Base-by-base conservation (phyloP, 2,797 vertebrate species). In the Protosalanx chinensis region DNA sequence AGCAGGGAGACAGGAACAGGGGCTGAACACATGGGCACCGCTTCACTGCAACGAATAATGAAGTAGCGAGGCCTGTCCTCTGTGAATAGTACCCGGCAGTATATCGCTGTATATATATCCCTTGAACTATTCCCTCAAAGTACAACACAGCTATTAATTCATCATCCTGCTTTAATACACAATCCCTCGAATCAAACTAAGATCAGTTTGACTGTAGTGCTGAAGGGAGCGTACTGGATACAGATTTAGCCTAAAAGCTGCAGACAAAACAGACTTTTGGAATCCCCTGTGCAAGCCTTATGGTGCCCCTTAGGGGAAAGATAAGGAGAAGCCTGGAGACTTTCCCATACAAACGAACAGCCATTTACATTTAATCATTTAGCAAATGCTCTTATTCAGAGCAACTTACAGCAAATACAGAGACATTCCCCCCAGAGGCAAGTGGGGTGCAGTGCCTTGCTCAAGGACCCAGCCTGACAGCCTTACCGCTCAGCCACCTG, bases 201-300 rank as follows among this genome's bases (percentile, higher is more conserved):
- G 77, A 85, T 74, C 83, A 81, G 77, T 86, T 84, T 81, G 71
- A 79, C 79, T 87, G 80, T 84, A 69, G 51, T 12, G 2, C 77
- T 75, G 23, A 46, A 12, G 10, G 41, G 41, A 46, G 41, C 1
- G 41, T 46, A 13, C 7, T 37, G 35, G 8, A 2, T 8, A 41
- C 37, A 41, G 37, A 41, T 10, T 80, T 70, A 74, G 58, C 80
- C 79, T 72, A 77, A 78, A 68, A 59, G 76, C 68, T 70, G 68
- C 72, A 51, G 67, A 53, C 59, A 60, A 59, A 70, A 75, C 71
- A 72, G 57, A 12, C 33, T 35, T n/a, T 53, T 41, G 41, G 41
- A 12, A 41, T 41, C 41, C 18, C 27, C 16, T 12, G 1, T 59
- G 51, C 32, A 67, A 66, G 51, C 71, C n/a, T 59, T 70, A 60